Percentiles rank a stretch among this genome's conserved stretches.
Evolutionary conservation across 2,888 invertebrate genomes (phyloP).

Genomic region (Schizaphis graminum): DNA sequence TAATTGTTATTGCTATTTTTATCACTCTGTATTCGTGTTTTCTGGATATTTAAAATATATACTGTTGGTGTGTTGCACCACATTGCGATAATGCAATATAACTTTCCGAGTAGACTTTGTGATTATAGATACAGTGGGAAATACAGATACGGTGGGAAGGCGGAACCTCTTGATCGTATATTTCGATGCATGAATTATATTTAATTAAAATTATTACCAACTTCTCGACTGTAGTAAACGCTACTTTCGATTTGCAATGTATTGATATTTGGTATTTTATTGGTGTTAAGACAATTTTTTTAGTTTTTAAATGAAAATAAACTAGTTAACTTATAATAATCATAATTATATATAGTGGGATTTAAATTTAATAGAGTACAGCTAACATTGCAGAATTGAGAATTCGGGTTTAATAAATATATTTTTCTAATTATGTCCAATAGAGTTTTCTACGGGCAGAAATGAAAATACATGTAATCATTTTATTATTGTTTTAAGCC

Average conservation of each 20-base stretch:
- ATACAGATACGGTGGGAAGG: neutral
- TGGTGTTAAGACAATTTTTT: neutral
- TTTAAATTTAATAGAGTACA: neutral
- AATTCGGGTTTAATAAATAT: neutral
- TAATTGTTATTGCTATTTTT: neutral
- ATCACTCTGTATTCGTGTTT: neutral
- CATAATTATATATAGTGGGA: neutral
- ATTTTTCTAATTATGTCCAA: neutral
- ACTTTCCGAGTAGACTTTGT: neutral
- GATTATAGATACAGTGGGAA: neutral
- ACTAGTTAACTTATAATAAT: neutral
- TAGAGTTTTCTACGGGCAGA: neutral
- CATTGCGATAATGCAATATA: neutral
- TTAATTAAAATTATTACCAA: neutral
- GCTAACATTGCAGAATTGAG: neutral
- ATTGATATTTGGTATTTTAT: neutral
- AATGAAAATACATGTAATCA: neutral
- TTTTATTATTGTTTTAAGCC: neutral
- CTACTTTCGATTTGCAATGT: neutral
- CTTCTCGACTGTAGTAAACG: neutral
- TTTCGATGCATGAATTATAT: neutral
- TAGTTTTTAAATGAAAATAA: neutral
- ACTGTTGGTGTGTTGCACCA: neutral
- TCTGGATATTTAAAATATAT: neutral
- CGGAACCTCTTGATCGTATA: neutral